These are phyloP conservation scores for Lithophane socia DNA, from an alignment of 2,888 invertebrate species.

Conservation along the genomic window DNA sequence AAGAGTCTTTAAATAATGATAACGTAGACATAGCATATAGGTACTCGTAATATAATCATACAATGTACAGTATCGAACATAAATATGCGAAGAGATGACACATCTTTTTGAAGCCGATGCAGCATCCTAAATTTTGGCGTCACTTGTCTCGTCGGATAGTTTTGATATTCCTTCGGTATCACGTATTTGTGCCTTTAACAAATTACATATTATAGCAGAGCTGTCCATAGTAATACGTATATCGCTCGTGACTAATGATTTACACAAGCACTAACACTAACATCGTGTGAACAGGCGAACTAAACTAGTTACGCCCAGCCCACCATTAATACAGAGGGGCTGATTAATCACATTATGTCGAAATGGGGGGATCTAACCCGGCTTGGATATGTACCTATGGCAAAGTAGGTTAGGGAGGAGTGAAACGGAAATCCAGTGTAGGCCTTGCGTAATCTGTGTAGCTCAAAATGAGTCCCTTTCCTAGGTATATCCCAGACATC, in stretches of 20 bases:
- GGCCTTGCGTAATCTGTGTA: background rate
- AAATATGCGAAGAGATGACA: background rate
- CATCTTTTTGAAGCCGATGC: background rate
- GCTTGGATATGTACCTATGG: background rate
- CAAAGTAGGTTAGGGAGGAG: background rate
- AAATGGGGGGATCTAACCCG: background rate
- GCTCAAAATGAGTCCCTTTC: background rate
- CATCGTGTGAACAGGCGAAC: background rate
- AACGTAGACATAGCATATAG: too few species aligned
- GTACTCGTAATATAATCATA: too few species aligned
- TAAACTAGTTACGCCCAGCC: background rate
- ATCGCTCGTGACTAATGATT: background rate
- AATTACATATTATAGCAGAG: background rate
- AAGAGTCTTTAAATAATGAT: too few species aligned
- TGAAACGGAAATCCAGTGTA: background rate
- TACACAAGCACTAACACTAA: background rate
- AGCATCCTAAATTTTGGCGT: background rate
- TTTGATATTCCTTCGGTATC: background rate
- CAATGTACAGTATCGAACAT: too few species aligned
- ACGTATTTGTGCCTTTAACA: background rate
- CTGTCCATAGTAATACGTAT: background rate
- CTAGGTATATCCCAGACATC: background rate
- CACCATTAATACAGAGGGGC: background rate
- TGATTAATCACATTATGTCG: conserved; percentile 13
- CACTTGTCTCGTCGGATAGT: background rate